Conservation (phyloP, 2,888 invertebrate genomes). For the Napeogenes sylphis region DNA sequence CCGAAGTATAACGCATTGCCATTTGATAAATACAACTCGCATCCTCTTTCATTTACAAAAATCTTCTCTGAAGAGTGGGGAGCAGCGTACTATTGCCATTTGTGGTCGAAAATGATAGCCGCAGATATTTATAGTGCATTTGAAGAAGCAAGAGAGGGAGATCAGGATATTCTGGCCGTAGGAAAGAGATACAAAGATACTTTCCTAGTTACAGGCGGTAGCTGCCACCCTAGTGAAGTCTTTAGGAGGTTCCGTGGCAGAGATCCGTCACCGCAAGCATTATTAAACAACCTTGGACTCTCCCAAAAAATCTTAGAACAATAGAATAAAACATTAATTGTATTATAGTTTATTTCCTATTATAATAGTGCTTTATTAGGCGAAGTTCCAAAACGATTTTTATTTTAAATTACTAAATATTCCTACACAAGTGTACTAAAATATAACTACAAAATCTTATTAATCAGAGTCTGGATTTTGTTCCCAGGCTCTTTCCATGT, state of each 20-base stretch:
- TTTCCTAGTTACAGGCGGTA: constrained; percentile 89
- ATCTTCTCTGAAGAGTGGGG: constrained; percentile 91
- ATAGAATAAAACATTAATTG: constrained; percentile 37
- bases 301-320: constrained; percentile 59
- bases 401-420: constrained; percentile 14
- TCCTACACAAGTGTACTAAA: not conserved
- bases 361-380: constrained; percentile 42
- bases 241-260: constrained; percentile 94
- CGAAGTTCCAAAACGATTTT: constrained; percentile 30
- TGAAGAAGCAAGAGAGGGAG: constrained; percentile 79
- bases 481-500: constrained; percentile 88
- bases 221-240: constrained; percentile 87
- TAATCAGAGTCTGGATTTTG: constrained; percentile 82
- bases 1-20: constrained; percentile 87
- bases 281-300: constrained; percentile 81
- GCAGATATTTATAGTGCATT: constrained; percentile 94
- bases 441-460: constrained; percentile 8
- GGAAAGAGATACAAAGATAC: constrained; percentile 88
- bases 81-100: constrained; percentile 89
- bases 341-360: constrained; percentile 49
- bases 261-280: constrained; percentile 91
- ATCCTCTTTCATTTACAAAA: constrained; percentile 89
- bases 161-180: constrained; percentile 74
- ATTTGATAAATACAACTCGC: constrained; percentile 86
- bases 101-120: constrained; percentile 93